Evolutionary conservation across 2,888 invertebrate species (phyloP), one percentile per base, ranked within the genome.

Genomic region (Pyralis farinalis): DNA sequence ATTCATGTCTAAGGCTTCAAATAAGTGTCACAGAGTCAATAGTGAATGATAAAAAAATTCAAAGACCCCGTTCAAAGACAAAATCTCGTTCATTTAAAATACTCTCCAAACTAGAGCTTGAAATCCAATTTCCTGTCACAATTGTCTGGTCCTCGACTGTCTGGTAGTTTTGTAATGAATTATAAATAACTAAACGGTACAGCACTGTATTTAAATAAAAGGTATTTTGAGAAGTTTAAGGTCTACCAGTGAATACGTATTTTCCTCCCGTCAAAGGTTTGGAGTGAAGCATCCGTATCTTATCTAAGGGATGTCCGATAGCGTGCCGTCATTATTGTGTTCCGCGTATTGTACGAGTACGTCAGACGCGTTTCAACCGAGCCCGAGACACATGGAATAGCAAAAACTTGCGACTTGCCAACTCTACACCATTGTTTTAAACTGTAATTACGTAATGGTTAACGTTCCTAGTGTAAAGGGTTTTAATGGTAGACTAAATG

Each of bases 231-330:
- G 32, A 39, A 39, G 33, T 33, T 33, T 8, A 32, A 12, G 27
- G 16, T 28, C 32, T 32, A 12, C 8, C 33, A 27, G 33, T 28
- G 8, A 31, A 31, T 31, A 12, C 37, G 40, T 48, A 50, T 55
- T 54, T 57, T 55, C 44, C 61, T 55, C 51, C 55, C 61, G 58
- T 67, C 64, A 70, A 57, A 62, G 59, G 65, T 63, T 63, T 48
- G 55, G 61, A 66, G 57, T 59, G 64, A 63, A 53, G 53, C 55
- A 51, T 64, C 49, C 55, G 66, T 70, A 69, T 69, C 71, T 74
- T 78, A 79, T 79, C 77, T 68, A 36, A 53, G 55, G 64, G 62
- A 64, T 59, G 75, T 72, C 76, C 68, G 71, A 74, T 73, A 71
- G 63, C 67, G 47, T 53, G 59, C 51, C 59, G 52, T 58, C 58